phyloP scores from a whole-genome alignment of 2,113 vertebrate species.

The Phaetusa simplex region DNA sequence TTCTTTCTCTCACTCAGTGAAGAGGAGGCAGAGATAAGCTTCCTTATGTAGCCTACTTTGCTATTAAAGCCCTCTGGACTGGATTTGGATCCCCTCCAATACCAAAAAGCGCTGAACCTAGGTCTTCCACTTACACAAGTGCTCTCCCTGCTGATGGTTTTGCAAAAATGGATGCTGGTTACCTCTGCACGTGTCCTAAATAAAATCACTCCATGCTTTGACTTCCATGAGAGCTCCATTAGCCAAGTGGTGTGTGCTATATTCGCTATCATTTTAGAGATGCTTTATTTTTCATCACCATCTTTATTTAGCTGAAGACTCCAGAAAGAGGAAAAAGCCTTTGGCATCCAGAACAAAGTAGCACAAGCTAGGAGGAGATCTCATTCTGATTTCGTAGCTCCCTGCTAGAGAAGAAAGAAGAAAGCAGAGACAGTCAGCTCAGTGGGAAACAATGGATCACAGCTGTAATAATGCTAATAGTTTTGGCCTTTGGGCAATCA shows the following conservation, averaged over 20 bases:
- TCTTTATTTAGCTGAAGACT: not conserved
- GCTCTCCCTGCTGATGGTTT: not conserved
- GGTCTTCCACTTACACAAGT: not conserved
- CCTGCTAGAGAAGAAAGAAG: not conserved
- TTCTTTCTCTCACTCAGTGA: not conserved
- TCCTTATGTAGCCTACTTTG: not conserved
- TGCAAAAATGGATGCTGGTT: not conserved
- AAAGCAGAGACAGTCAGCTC: not conserved
- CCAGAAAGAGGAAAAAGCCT: not conserved
- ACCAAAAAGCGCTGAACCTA: not conserved
- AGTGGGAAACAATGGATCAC: not conserved
- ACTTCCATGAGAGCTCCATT: not conserved
- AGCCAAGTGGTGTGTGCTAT: not conserved
- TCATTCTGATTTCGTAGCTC: not conserved
- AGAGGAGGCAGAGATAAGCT: not conserved
- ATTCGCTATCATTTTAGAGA: not conserved
- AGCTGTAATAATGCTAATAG: not conserved
- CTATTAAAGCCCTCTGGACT: not conserved
- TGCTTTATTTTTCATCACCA: not conserved
- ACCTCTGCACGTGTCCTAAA: not conserved
- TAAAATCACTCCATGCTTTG: not conserved
- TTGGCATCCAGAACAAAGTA: not conserved
- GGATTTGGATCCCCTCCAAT: not conserved
- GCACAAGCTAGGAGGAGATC: not conserved
- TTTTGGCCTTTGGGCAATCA: not conserved